Base-by-base conservation (phyloP, 2,797 vertebrate genomes). In the Eupleurogrammus muticus region DNA sequence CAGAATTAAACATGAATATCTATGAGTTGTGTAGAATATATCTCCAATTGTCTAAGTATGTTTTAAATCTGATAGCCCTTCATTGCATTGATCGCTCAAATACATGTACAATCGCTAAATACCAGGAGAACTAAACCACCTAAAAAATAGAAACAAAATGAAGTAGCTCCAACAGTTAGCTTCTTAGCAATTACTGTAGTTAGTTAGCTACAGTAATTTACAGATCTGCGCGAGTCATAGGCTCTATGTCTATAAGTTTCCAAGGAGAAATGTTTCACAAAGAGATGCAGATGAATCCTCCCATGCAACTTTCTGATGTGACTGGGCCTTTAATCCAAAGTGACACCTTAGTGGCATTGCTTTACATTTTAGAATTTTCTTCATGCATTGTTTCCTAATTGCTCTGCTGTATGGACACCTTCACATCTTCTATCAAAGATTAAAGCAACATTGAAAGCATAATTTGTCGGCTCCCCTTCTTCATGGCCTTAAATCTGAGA, bases 401-500 rank as follows among this genome's bases (percentile, higher is more conserved):
- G 65, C 10, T 38, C 9, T 32, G 21, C 8, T 28, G 61, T 23
- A 24, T 1, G 24, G 20, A 17, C 35, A 23, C 20, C 32, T 28
- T 72, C 49, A 61, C 47, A 42, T 62, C 20, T n/a, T 56, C 36
- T 71, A 12, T 14, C 13, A 10, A 50, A 70, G 61, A 73, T 66
- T 32, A 73, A 79, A 77, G 73, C 20, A 16, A 66, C 14, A 12
- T 16, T 69, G 42, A 59, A 55, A 60, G 63, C 17, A 54, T 35
- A 23, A 47, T 77, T 61, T 69, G 52, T 72, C 51, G 72, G 58
- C 75, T 70, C 49, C 51, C 77, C 47, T 38, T 64, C 44, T 83
- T 70, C 49, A 63, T 58, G 55, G 50, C 58, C 42, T 68, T 71
- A 70, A 76, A 85, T 71, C 63, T 74, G 66, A 74, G 80, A 77